Evolutionary conservation across 2,113 vertebrate genomes (phyloP).

Genomic region (Epinephelus moara): DNA sequence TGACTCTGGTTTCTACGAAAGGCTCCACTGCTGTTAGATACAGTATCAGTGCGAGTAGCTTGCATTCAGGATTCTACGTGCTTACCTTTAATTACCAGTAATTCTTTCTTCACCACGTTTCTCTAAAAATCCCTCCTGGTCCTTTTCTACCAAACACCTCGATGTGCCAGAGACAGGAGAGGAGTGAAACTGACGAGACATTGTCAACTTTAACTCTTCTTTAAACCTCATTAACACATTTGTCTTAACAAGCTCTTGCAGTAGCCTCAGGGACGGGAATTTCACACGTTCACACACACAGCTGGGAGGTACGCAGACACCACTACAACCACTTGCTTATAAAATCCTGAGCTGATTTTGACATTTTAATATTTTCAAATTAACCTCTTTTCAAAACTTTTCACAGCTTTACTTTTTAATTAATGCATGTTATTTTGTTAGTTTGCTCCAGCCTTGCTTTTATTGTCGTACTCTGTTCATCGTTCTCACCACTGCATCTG

Average conservation of each 20-base stretch:
- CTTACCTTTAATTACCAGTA: not conserved
- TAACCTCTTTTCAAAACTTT: not conserved
- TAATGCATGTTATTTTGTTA: not conserved
- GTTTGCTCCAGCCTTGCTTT: not conserved
- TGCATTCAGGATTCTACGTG: not conserved
- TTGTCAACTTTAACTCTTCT: conserved; percentile 17
- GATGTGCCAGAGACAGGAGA: conserved; percentile 1
- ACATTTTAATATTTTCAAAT: not conserved
- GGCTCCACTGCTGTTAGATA: conserved; percentile 31
- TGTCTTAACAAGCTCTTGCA: conserved; percentile 19
- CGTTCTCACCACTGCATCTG: too few species aligned
- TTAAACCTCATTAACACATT: conserved; percentile 55
- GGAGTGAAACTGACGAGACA: not conserved
- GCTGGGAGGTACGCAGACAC: conserved; percentile 9
- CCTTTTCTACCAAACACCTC: not conserved
- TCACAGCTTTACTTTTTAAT: not conserved
- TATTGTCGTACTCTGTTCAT: too few species aligned
- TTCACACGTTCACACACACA: conserved; percentile 49
- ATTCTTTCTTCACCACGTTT: not conserved
- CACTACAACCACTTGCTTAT: not conserved
- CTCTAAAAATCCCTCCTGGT: not conserved
- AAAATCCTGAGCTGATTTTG: not conserved
- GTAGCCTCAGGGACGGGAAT: conserved; percentile 6
- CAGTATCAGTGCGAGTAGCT: not conserved
- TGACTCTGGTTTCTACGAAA: conserved; percentile 55